phyloP scores from a whole-genome alignment of 37 sponge, comb jelly and placozoan genomes.

The Beroe forskalii region DNA sequence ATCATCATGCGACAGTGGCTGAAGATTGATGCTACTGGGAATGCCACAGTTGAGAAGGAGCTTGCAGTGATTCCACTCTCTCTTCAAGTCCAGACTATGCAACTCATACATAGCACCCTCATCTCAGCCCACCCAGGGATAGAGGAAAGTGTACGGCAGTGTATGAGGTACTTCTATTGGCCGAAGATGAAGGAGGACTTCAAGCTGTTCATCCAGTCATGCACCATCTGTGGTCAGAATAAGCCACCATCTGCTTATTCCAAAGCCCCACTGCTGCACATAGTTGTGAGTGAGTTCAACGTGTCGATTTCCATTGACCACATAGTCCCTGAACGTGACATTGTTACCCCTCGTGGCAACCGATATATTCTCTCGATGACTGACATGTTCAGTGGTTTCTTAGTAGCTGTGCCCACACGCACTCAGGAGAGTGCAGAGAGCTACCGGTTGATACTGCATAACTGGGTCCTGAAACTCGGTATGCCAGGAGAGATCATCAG shows the following conservation, averaged over 20 bases:
- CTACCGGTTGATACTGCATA: neutral
- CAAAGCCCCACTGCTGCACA: neutral
- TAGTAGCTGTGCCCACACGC: neutral
- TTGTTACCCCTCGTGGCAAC: neutral
- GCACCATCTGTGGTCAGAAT: neutral
- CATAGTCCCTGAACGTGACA: neutral
- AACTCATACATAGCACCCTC: neutral
- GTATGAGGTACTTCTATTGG: constrained; percentile 3
- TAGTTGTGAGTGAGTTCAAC: neutral
- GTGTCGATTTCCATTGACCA: neutral
- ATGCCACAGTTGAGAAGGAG: neutral
- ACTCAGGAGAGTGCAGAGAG: neutral
- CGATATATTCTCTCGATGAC: neutral
- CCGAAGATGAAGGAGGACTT: constrained; percentile 3
- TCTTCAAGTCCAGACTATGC: neutral
- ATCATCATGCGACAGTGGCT: neutral
- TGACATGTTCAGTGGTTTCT: neutral
- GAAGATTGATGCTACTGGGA: neutral
- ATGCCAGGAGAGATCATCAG: neutral
- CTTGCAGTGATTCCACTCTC: neutral
- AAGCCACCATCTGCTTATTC: neutral
- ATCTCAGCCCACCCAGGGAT: neutral
- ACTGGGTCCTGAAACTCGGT: neutral
- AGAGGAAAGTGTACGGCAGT: neutral
- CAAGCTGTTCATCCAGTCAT: neutral